A percentile compares a stretch with the other conserved stretches of the same genome.
These are phyloP conservation scores for Dysmachus trigonus DNA, from an alignment of 2,888 invertebrate genomes.

Conservation along the genomic window DNA sequence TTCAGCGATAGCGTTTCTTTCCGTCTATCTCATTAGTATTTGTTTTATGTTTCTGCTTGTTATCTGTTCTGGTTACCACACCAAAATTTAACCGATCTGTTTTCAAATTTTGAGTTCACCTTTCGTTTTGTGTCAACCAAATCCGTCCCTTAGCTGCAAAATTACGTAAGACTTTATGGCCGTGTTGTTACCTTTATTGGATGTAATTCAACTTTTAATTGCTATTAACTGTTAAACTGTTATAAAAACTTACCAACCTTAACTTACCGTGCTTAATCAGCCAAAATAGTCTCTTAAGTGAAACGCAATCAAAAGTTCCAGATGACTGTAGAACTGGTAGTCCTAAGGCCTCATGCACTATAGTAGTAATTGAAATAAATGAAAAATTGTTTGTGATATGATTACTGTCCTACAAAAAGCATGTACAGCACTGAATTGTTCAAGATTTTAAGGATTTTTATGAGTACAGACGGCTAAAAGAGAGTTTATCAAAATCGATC, in stretches of 20 bases:
- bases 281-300: not conserved
- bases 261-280: not conserved
- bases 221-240: not conserved
- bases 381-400: not conserved
- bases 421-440: conserved; percentile 6
- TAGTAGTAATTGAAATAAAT: not conserved
- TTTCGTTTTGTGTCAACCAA: not conserved
- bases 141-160: conserved; percentile 30
- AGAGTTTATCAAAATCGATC: not conserved
- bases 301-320: not conserved
- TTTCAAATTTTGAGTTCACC: not conserved
- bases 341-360: not conserved
- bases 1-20: conserved; percentile 12
- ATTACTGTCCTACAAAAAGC: not conserved
- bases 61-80: not conserved
- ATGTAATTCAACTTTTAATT: conserved; percentile 2
- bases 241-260: not conserved
- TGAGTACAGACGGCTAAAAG: conserved; percentile 15
- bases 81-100: not conserved
- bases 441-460: conserved; percentile 2
- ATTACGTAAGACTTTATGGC: conserved; percentile 10
- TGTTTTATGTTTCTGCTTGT: conserved; percentile 1
- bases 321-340: not conserved
- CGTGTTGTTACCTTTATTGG: conserved; percentile 22
- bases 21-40: conserved; percentile 10